Conservation (phyloP, 1,140 invertebrate genomes). For the Harlomillsia oculata region DNA sequence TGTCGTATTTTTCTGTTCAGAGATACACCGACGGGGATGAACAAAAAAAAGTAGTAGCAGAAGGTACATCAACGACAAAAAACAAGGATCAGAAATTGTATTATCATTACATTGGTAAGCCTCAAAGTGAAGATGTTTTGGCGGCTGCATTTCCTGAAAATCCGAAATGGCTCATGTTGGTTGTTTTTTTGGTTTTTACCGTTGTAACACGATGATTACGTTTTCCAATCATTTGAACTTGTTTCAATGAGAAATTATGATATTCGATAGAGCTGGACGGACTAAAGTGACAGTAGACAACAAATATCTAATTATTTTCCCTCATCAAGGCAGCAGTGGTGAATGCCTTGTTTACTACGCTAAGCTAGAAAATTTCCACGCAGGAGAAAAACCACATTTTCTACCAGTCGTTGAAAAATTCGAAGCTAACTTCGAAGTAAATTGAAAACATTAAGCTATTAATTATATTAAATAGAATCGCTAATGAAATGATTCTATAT, state of each 20-base stretch:
- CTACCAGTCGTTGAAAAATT: slow-evolving; percentile 73
- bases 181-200: slow-evolving; percentile 30
- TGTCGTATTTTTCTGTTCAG: not conserved
- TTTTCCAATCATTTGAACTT: not conserved
- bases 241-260: not conserved
- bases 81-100: slow-evolving; percentile 85
- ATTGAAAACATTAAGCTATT: slow-evolving; percentile 24
- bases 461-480: not conserved
- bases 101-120: slow-evolving; percentile 78
- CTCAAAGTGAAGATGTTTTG: slow-evolving; percentile 76
- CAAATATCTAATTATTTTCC: slow-evolving; percentile 72
- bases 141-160: slow-evolving; percentile 86
- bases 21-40: not conserved
- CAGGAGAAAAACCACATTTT: slow-evolving; percentile 53
- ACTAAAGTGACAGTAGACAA: slow-evolving; percentile 68
- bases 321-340: slow-evolving; percentile 67
- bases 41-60: slow-evolving; percentile 41
- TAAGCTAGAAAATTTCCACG: slow-evolving; percentile 47
- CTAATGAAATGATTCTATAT: not conserved
- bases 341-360: slow-evolving; percentile 79
- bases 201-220: too few species aligned
- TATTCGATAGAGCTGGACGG: slow-evolving; percentile 38
- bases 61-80: slow-evolving; percentile 78
- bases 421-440: slow-evolving; percentile 86
- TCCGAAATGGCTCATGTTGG: slow-evolving; percentile 78